phyloP scores from a whole-genome alignment of 1,140 invertebrate genomes.

The Penaeus japonicus region DNA sequence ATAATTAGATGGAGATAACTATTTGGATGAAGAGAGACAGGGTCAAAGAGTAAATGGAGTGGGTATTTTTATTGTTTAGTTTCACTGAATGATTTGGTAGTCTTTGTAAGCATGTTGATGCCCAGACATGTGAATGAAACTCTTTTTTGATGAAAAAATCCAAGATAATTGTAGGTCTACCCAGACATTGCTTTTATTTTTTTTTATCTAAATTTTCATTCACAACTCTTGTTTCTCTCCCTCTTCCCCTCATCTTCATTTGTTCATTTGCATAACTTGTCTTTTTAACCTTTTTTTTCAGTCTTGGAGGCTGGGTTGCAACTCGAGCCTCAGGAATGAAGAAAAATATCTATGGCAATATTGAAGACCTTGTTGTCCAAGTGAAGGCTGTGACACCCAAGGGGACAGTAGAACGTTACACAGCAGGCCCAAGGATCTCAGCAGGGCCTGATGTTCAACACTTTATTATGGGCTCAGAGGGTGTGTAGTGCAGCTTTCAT shows the following conservation, averaged over 20 bases:
- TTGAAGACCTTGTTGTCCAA: constrained; percentile 92
- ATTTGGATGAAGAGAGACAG: background rate
- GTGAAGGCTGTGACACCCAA: constrained; percentile 86
- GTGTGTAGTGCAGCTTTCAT: constrained; percentile 62
- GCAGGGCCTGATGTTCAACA: constrained; percentile 96
- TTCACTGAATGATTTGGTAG: no score
- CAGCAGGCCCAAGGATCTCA: constrained; percentile 86
- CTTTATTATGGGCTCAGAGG: constrained; percentile 95
- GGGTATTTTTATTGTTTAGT: no score
- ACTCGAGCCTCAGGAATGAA: constrained; percentile 99
- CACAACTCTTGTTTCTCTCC: no score
- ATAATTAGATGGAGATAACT: background rate
- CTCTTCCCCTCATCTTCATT: no score
- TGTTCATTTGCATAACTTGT: background rate
- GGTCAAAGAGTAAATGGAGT: no score
- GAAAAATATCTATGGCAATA: constrained; percentile 98
- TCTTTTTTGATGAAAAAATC: no score
- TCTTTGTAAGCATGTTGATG: background rate
- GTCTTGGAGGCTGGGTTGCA: constrained; percentile 98
- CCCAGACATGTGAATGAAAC: no score
- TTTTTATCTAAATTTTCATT: no score
- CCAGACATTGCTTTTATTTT: no score
- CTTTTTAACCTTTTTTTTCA: constrained; percentile 63
- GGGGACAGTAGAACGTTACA: constrained; percentile 85
- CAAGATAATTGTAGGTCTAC: no score